Evolutionary conservation across 2,888 invertebrate species (phyloP).

Genomic region (Melipona beecheii): DNA sequence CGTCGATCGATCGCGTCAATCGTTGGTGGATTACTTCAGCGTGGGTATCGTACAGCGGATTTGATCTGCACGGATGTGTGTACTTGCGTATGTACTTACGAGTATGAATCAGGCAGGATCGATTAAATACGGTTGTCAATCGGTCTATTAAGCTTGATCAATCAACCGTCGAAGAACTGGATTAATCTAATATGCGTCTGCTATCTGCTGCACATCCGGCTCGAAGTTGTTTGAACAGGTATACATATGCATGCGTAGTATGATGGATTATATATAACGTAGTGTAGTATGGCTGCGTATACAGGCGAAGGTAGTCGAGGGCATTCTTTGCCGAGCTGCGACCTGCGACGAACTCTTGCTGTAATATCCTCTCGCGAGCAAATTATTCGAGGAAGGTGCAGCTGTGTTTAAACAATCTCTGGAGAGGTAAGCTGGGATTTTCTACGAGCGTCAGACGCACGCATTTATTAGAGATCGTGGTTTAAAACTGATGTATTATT

Average conservation of each 20-base stretch:
- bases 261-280: not conserved
- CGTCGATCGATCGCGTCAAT: slow-evolving; percentile 17
- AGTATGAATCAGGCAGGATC: not conserved
- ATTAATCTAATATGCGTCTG: not conserved
- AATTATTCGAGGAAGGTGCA: not conserved
- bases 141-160: not conserved
- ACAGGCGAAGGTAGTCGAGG: not conserved
- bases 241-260: too few relatives aligned
- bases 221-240: not conserved
- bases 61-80: not conserved
- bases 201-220: not conserved
- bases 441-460: too few relatives aligned
- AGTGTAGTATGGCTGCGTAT: not conserved
- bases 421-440: not conserved
- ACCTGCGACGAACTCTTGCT: not conserved
- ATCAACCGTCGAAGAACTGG: slow-evolving; percentile 1
- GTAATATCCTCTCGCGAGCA: not conserved
- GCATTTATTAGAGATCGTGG: too few relatives aligned
- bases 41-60: too few relatives aligned
- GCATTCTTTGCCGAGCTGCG: not conserved
- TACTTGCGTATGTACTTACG: not conserved
- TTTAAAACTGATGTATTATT: too few relatives aligned
- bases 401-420: not conserved
- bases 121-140: not conserved
- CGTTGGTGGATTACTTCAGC: not conserved